Evolutionary conservation across 2,888 invertebrate genomes (phyloP), one percentile per base, ranked within the genome.

Genomic region (Athalia cordata): DNA sequence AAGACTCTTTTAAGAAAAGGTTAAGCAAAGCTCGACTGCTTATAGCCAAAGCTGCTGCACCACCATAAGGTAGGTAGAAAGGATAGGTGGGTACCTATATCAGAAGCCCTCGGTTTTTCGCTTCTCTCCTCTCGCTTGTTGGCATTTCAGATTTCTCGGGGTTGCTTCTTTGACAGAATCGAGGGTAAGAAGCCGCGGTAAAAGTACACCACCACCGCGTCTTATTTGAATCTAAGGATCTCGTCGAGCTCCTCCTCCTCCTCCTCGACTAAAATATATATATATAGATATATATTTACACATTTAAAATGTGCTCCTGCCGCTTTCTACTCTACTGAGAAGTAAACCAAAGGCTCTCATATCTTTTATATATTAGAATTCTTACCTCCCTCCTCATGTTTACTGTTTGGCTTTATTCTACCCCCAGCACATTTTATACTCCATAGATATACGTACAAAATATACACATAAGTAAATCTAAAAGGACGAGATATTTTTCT

Each of bases 321-420:
- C n/a, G 11, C n/a, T 52, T 11, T 52, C 52, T 52, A 9, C 52
- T 52, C 29, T 15, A 6, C 29, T 0, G 43, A 70, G 57, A 59
- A 6, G 11, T n/a, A 15, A 11, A 50, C 50, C 29, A 75, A 62
- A 62, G 75, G 52, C 64, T 29, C 85, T 88, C 88, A 88, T 88
- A 89, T 89, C 89, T 88, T 89, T 89, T 89, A 87, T 88, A 88
- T 86, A 89, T 87, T 87, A 86, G 86, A 87, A 88, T 86, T 88
- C 86, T 85, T 87, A 82, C 85, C 80, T 80, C 82, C 77, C 76
- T 66, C 78, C 77, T 80, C 79, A 82, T 86, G 86, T 87, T 87
- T 87, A 87, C 87, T 85, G 84, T 87, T 87, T 87, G 87, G 87
- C 87, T 87, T 87, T 87, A 86, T 86, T 83, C 83, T 80, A 80